Percentiles rank a stretch among this genome's conserved stretches.
phyloP scores from a whole-genome alignment of 2,113 vertebrate species.

The Heteronetta atricapilla region DNA sequence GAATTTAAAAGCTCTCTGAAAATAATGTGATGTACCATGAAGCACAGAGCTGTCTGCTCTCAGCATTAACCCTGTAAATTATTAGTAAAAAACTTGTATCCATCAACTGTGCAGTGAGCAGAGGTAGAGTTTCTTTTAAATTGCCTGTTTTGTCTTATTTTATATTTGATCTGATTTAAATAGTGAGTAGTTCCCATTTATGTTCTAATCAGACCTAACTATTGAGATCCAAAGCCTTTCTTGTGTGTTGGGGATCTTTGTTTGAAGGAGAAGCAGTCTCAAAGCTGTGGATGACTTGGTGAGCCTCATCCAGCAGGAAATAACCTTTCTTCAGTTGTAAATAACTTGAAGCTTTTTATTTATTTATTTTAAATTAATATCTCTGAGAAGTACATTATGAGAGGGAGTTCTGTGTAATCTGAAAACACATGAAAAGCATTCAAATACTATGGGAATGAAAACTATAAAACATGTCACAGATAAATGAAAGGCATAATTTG shows the following conservation, averaged over 20 bases:
- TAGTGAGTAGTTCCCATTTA: not conserved
- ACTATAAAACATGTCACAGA: not conserved
- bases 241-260: not conserved
- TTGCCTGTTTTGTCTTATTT: not conserved
- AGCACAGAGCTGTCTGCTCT: not conserved
- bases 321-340: not conserved
- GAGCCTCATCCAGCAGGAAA: not conserved
- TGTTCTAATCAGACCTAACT: not conserved
- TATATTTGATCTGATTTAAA: not conserved
- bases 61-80: not conserved
- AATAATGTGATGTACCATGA: not conserved
- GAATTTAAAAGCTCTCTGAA: not conserved
- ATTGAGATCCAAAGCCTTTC: not conserved
- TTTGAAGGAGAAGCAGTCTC: not conserved
- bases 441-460: not conserved
- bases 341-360: not conserved
- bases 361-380: not conserved
- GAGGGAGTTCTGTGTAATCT: accelerated
- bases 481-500: not conserved
- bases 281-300: not conserved
- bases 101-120: not conserved
- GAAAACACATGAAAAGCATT: not conserved
- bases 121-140: not conserved
- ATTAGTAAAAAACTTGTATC: not conserved
- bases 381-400: not conserved